Evolutionary conservation across 2,797 vertebrate species (phyloP), one percentile per base, ranked within the genome.

Genomic region (Spatula clypeata): DNA sequence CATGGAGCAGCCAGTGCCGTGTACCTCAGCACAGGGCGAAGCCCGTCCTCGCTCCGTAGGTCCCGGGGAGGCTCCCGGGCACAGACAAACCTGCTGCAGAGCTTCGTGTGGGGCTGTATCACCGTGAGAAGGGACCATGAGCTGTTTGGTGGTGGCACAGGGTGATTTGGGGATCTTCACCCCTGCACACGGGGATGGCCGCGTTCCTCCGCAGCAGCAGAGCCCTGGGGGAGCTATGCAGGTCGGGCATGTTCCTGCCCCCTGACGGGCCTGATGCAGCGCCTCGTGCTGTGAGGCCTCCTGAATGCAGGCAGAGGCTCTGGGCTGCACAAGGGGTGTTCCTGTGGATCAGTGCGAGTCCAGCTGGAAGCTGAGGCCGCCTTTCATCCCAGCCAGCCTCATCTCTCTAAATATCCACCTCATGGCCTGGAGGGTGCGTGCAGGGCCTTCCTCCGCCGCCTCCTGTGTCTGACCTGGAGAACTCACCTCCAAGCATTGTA

Each of bases 241-340:
- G 86, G 47, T 55, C 64, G 91, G 47, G 23, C 1, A 38, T 8
- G 11, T 4, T 58, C 17, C 70, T 34, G 7, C 1, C 3, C 67
- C 32, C 17, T 9, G 57, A 8, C 45, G 0, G 26, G 23, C 53
- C 45, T 4, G 31, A 11, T 62, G 47, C 13, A 4, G 23, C 8
- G 3, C 18, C 11, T 62, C 38, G 0, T 23, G 36, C 3, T 4
- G 53, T 86, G 71, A n/a, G 70, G 17, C 62, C 65, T 0, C 61
- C 2, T 6, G 76, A 76, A 34, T 11, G 36, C 14, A 1, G 1
- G 38, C 0, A 0, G 17, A 3, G 1, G 3, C 0, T 55, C 53
- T 2, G 19, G 40, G 0, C 6, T 29, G 49, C 42, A 13, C 8
- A 16, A 58, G 38, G 12, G 12, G 1, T 62, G 1, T n/a, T 44